Conservation (phyloP, 1,140 invertebrate species). For the Brachystomella parvula region DNA sequence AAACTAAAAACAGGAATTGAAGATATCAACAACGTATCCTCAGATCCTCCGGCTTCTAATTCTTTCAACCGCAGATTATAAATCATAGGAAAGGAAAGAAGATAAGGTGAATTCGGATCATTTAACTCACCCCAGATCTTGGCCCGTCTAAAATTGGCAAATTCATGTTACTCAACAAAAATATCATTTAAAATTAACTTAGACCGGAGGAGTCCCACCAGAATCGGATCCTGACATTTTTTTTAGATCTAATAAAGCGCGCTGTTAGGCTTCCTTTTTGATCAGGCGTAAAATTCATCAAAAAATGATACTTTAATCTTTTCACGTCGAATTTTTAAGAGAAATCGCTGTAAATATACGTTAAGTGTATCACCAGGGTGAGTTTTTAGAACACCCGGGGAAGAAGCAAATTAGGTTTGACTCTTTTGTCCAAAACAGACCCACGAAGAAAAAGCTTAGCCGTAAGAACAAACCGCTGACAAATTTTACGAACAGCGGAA, state of each 20-base stretch:
- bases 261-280: too few relatives aligned
- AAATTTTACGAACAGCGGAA: neutral
- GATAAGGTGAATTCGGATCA: neutral
- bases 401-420: neutral
- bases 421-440: neutral
- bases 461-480: neutral
- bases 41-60: neutral
- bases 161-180: neutral
- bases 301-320: too few relatives aligned
- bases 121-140: neutral
- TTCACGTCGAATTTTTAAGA: too few relatives aligned
- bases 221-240: too few relatives aligned
- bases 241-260: too few relatives aligned
- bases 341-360: too few relatives aligned
- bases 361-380: too few relatives aligned
- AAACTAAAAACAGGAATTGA: neutral
- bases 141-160: neutral
- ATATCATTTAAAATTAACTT: slow-evolving; percentile 13
- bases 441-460: neutral
- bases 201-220: too few relatives aligned
- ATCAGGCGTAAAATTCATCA: too few relatives aligned
- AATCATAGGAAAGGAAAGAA: neutral
- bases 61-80: neutral
- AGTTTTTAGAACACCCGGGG: too few relatives aligned
- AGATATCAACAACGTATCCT: neutral